A percentile compares a stretch with the other conserved stretches of the same genome.
These are phyloP conservation scores for Oreotragus oreotragus DNA, from an alignment of 2,113 vertebrate species.

Conservation along the genomic window DNA sequence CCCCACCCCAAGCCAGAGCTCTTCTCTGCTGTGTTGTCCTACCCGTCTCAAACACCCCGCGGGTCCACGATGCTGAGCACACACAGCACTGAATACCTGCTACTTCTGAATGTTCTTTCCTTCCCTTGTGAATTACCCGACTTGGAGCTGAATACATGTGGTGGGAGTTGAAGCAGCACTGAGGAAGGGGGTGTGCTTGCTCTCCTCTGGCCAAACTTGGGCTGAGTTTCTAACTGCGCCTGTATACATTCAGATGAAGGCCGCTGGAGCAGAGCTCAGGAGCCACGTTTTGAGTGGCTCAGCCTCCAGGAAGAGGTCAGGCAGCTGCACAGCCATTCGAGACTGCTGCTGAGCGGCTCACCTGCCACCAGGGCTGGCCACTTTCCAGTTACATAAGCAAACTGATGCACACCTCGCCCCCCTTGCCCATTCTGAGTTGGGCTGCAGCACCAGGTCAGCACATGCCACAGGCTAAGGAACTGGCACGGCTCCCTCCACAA, in stretches of 20 bases:
- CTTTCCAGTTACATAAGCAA: not conserved
- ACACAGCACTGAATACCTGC: accelerated
- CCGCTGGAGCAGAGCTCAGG: not conserved
- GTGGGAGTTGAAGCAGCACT: not conserved
- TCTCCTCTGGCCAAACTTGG: not conserved
- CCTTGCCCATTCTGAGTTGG: not conserved
- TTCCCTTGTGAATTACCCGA: not conserved
- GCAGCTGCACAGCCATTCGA: not conserved
- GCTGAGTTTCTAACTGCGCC: not conserved
- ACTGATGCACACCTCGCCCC: not conserved
- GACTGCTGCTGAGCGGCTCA: not conserved
- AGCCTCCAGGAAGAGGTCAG: not conserved
- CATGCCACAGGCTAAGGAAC: accelerated
- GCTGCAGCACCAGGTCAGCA: not conserved
- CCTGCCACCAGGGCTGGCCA: not conserved
- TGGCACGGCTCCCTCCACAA: accelerated
- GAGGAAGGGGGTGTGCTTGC: not conserved
- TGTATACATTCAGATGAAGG: accelerated
- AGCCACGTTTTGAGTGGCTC: not conserved
- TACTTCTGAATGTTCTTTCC: not conserved
- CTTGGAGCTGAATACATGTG: accelerated
- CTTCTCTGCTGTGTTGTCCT: not conserved
- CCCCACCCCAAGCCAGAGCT: not conserved
- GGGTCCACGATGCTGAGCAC: not conserved
- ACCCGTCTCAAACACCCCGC: accelerated